Conservation (phyloP, 2,888 invertebrate genomes). For the Tachina lurida region DNA sequence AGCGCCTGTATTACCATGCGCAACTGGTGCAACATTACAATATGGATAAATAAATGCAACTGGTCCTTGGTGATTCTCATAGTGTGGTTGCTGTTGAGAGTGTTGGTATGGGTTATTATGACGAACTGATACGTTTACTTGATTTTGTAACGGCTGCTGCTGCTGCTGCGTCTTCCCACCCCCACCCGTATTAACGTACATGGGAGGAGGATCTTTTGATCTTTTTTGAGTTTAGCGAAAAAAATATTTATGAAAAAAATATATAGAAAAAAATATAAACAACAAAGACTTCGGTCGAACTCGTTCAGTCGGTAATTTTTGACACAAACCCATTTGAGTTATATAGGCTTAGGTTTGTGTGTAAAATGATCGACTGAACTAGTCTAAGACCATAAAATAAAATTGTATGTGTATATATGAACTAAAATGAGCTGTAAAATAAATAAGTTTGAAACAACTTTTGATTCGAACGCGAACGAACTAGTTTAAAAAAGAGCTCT, state of each 20-base stretch:
- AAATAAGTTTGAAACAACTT: no score
- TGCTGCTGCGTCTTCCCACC: constrained; percentile 81
- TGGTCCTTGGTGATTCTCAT: constrained; percentile 70
- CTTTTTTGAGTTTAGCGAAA: constrained; percentile 63
- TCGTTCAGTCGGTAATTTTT: no score
- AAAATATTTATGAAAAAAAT: background rate
- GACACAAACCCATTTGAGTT: no score
- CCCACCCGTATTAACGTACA: constrained; percentile 81
- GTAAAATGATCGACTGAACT: no score
- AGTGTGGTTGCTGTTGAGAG: constrained; percentile 72
- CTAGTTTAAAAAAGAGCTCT: no score
- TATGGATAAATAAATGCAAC: constrained; percentile 64
- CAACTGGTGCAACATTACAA: constrained; percentile 63
- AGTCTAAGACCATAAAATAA: no score
- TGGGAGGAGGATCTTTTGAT: constrained; percentile 81
- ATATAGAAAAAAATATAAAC: background rate
- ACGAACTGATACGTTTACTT: constrained; percentile 65
- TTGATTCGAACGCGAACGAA: no score
- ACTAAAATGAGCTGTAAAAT: no score
- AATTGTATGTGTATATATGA: no score
- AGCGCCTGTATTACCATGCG: constrained; percentile 30
- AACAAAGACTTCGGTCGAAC: background rate
- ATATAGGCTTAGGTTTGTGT: no score
- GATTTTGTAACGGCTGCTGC: constrained; percentile 75
- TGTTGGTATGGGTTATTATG: constrained; percentile 72